Evolutionary conservation across 2,113 vertebrate genomes (phyloP), one percentile per base, ranked within the genome.

Genomic region (Cervus canadensis): DNA sequence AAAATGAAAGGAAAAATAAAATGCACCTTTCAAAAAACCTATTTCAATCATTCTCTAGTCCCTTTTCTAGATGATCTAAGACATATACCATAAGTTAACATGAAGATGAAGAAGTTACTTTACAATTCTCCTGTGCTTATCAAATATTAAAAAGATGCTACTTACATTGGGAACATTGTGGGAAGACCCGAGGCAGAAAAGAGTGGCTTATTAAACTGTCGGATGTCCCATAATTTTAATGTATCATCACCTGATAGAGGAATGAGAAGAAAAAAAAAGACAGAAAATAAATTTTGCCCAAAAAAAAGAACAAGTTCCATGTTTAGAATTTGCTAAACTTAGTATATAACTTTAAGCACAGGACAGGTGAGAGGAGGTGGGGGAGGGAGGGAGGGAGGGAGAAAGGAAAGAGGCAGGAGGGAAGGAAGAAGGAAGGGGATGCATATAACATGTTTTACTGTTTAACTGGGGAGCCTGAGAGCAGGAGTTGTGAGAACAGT

Each of bases 201-300:
- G 81, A 99, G 98, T 89, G 99, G 99, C 92, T 99, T 99, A 98
- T 99, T 99, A 98, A 99, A 99, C 98, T 99, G 99, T 6, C 99
- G 99, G n/a, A 99, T 99, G 94, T 99, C 99, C 99, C 99, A 99
- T 50, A 98, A 98, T 98, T 99, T 99, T 93, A 99, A 98, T 52
- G 99, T 99, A 98, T 99, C 99, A 95, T 99, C 99, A 89, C 99
- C 99, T 99, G 30, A 52, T 15, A 95, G 83, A 88, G 19, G 25
- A 98, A 60, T 25, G n/a, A 94, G 0, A 19, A 21, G 0, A 19
- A 21, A 8, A 82, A 79, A 78, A 87, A 90, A 26, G 40, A 76
- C 16, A 93, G 15, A 91, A 62, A 64, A 48, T 92, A 15, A 98
- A 78, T 50, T 93, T 40, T 87, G 17, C 40, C 89, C 33, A 36